Base-by-base conservation (phyloP, 2,888 invertebrate species). In the Bruchidius siliquastri region DNA sequence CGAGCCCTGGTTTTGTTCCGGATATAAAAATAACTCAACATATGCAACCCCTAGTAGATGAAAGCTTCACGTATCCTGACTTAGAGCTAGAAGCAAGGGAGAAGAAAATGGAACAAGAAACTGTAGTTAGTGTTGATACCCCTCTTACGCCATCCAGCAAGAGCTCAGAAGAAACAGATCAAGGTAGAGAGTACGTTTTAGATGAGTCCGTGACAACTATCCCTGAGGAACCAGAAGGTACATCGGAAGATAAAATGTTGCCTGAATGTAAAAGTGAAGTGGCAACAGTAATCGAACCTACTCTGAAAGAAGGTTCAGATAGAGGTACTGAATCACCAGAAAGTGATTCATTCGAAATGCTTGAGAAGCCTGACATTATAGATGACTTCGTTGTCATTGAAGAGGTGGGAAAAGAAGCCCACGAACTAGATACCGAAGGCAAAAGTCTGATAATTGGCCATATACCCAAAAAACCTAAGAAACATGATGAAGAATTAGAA, bases 341-440 rank as follows among this genome's bases (percentile, higher is more conserved):
- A 20, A 93, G 93, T 81, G 95, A 95, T 84, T 95, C 95, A 22
- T 96, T 96, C 85, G 96, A 96, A 88, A 90, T 96, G 89, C 88
- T 96, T 0, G 95, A 96, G 80, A 95, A 94, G 83, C 95, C 95
- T 0, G 94, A 94, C 82, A 91, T 95, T 79, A 93, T 94, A 79
- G 96, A 96, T 82, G 95, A 96, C 80, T 95, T 95, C 83, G 94
- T 96, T 0, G 94, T 95, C 0, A 93, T 95, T 77, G 95, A 95
- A 87, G 96, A 96, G 85, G 95, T 96, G 0, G 95, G 93, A 0
- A 93, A 92, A 83, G 95, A 96, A 87, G 95, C 95, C 0, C 91
- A 92, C 80, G 96, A 96, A 86, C 91, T 90, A 74, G 95, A 95
- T 81, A 88, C 91, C 1, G 95, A 95, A 86, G 95, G 95, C 0